A percentile compares a stretch with the other conserved stretches of the same genome.
These are phyloP conservation scores for Lepisosteus oculatus DNA, from an alignment of 2,113 vertebrate species.

Conservation along the genomic window DNA sequence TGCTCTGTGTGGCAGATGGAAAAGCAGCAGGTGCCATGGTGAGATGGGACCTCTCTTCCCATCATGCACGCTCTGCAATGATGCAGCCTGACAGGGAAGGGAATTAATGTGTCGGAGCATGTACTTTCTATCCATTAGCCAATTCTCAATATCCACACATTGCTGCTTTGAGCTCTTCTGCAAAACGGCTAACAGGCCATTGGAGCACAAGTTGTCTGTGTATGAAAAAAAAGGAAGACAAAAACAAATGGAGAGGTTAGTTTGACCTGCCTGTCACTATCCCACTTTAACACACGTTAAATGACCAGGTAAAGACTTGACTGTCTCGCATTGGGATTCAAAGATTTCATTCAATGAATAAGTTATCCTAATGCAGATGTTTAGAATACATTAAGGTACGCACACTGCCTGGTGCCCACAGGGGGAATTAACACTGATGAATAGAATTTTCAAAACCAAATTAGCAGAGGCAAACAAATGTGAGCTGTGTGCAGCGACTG, in stretches of 20 bases:
- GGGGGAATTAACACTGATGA: slow-evolving; percentile 55
- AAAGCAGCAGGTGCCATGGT: slow-evolving; percentile 86
- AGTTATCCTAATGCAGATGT: slow-evolving; percentile 69
- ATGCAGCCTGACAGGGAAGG: slow-evolving; percentile 86
- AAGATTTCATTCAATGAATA: slow-evolving; percentile 63
- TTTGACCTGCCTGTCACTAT: slow-evolving; percentile 32
- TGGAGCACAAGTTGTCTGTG: slow-evolving; percentile 20
- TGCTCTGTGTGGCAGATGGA: slow-evolving; percentile 80
- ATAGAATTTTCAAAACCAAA: slow-evolving; percentile 59
- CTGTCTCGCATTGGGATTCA: slow-evolving; percentile 49
- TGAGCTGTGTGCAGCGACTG: slow-evolving; percentile 42
- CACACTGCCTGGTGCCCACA: slow-evolving; percentile 37
- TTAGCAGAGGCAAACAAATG: slow-evolving; percentile 63
- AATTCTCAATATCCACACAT: slow-evolving; percentile 51
- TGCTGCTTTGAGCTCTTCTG: slow-evolving; percentile 49
- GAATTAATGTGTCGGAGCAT: slow-evolving; percentile 78
- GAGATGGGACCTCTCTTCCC: slow-evolving; percentile 75
- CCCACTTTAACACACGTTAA: slow-evolving; percentile 36
- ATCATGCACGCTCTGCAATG: slow-evolving; percentile 75
- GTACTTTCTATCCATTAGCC: slow-evolving; percentile 81
- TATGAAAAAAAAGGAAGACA: not conserved
- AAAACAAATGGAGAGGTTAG: slow-evolving; percentile 17
- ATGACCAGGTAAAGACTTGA: slow-evolving; percentile 54
- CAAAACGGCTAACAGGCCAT: slow-evolving; percentile 42
- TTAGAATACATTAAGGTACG: slow-evolving; percentile 64